These are phyloP conservation scores for Sparus aurata DNA, from an alignment of 2,797 vertebrate genomes.

Conservation along the genomic window DNA sequence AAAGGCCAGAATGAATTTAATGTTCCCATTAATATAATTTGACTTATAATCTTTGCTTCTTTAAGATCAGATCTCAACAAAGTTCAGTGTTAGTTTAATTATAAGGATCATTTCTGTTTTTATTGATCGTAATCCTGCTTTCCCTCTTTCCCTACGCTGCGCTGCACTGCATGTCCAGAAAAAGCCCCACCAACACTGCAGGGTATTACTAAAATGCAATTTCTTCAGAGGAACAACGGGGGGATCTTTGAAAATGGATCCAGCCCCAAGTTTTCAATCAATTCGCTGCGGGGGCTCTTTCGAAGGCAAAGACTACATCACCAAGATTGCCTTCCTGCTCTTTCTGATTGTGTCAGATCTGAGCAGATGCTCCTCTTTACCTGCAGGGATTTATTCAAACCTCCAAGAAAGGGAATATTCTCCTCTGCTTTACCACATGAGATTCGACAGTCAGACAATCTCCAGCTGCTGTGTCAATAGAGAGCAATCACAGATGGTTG, in stretches of 20 bases:
- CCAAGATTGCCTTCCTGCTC: constrained; percentile 25
- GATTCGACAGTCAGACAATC: background rate
- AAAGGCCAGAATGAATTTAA: too few species aligned
- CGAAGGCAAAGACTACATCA: constrained; percentile 32
- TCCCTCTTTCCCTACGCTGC: background rate
- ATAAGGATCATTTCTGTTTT: background rate
- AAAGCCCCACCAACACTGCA: background rate
- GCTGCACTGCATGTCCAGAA: background rate
- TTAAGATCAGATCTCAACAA: background rate
- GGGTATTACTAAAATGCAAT: constrained; percentile 6
- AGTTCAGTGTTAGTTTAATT: background rate
- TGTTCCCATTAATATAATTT: background rate
- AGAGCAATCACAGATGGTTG: background rate
- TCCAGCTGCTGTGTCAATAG: background rate
- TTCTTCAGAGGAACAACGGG: constrained; percentile 11
- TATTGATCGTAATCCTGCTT: background rate
- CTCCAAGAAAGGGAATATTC: background rate
- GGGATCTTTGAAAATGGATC: constrained; percentile 30
- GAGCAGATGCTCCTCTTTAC: constrained; percentile 18
- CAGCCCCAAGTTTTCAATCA: constrained; percentile 7
- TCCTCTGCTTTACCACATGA: background rate
- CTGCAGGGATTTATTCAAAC: constrained; percentile 28
- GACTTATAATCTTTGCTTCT: background rate
- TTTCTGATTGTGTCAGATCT: constrained; percentile 38
- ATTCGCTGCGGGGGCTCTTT: constrained; percentile 25